These are phyloP conservation scores for Monoplex corrugatus DNA, from an alignment of 2,888 invertebrate species.

Conservation along the genomic window DNA sequence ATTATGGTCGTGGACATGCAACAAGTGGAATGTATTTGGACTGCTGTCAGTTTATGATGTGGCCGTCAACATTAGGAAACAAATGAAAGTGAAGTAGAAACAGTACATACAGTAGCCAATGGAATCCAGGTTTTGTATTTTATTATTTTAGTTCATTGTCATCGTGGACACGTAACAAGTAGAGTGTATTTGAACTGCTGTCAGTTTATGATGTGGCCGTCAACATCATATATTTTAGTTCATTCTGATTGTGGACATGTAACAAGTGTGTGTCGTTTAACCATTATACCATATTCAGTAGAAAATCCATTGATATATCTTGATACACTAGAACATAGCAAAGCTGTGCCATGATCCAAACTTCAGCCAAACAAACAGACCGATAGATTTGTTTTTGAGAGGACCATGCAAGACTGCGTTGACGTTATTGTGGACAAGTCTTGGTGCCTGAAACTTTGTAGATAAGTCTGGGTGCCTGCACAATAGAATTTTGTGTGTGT, in stretches of 20 bases:
- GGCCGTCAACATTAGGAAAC: neutral
- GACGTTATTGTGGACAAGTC: neutral
- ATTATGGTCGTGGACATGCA: neutral
- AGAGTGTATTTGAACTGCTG: neutral
- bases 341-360: too few species aligned
- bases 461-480: neutral
- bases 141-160: too few species aligned
- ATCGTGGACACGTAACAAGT: neutral
- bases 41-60: neutral
- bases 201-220: neutral
- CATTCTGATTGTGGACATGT: neutral
- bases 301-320: neutral
- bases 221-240: neutral
- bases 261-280: neutral
- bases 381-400: neutral
- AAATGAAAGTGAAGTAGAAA: neutral
- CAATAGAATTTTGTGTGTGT: too few species aligned
- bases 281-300: neutral
- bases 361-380: too few species aligned
- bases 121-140: neutral
- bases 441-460: neutral
- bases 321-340: neutral
- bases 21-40: neutral
- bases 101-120: neutral
- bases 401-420: too few species aligned